Percentiles rank a stretch among this genome's conserved stretches.
phyloP scores from a whole-genome alignment of 2,797 vertebrate species.

The Botia kubotai region DNA sequence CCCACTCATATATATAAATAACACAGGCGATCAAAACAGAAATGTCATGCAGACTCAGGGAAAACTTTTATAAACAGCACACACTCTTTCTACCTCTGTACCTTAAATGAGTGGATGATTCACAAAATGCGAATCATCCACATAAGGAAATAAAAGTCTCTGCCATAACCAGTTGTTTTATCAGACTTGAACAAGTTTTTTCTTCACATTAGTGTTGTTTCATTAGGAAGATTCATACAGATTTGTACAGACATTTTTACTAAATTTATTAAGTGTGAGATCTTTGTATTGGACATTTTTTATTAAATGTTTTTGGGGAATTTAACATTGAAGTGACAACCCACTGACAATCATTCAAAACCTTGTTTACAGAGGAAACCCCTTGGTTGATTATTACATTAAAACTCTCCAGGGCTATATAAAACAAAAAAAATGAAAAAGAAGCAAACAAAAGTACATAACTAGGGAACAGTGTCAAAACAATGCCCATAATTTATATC shows the following conservation, averaged over 20 bases:
- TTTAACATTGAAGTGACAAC: conserved; percentile 29
- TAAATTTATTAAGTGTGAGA: background rate
- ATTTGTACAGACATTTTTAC: background rate
- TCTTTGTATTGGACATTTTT: background rate
- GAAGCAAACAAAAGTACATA: conserved; percentile 27
- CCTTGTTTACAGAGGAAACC: background rate
- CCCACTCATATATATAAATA: conserved; percentile 27
- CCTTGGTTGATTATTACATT: background rate
- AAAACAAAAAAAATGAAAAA: conserved; percentile 44
- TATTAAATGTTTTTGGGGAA: no score
- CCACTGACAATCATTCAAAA: background rate
- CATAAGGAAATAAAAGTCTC: conserved; percentile 2
- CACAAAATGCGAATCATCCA: background rate
- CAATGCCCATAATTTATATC: conserved; percentile 57
- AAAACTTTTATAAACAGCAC: background rate
- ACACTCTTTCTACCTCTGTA: background rate
- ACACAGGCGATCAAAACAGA: conserved; percentile 4
- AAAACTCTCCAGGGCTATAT: conserved; percentile 41
- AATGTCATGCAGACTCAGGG: background rate
- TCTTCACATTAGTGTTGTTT: background rate
- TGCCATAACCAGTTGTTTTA: background rate
- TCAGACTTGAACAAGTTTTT: background rate
- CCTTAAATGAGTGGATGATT: background rate
- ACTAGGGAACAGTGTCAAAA: conserved; percentile 53
- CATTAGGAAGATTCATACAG: background rate